Conservation (phyloP, 35 echinoderm and acorn worm genomes). For the Holothuria glaberrima region DNA sequence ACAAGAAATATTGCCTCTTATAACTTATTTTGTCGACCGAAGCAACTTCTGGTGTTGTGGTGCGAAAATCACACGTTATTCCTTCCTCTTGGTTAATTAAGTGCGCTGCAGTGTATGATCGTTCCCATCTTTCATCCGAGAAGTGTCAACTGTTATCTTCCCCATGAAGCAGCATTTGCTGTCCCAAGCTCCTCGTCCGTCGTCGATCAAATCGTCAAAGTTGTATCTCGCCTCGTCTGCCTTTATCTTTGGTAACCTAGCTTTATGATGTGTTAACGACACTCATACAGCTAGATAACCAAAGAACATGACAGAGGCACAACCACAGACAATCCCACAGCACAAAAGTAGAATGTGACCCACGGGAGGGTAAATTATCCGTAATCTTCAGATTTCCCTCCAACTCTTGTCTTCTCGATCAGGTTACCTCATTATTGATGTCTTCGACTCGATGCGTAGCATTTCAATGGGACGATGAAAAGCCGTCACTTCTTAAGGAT, state of each 20-base stretch:
- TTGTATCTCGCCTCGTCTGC: constrained; percentile 44
- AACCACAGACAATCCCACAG: background rate
- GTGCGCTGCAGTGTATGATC: background rate
- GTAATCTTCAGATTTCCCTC: background rate
- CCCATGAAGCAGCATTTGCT: background rate
- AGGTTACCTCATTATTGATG: too few species aligned
- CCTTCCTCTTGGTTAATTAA: constrained; percentile 36
- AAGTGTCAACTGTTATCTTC: constrained; percentile 30
- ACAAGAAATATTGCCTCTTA: too few species aligned
- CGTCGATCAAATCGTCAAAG: constrained; percentile 19
- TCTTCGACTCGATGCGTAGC: too few species aligned
- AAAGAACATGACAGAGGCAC: constrained; percentile 55
- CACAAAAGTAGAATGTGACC: background rate
- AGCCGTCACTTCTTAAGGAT: too few species aligned
- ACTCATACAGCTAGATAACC: constrained; percentile 63
- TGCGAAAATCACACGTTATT: constrained; percentile 41
- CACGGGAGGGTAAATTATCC: background rate
- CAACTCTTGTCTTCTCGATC: too few species aligned
- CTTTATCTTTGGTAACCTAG: constrained; percentile 63
- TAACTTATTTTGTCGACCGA: too few species aligned
- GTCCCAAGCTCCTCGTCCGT: background rate
- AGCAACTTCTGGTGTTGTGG: background rate
- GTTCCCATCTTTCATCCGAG: constrained; percentile 1
- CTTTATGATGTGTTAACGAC: constrained; percentile 60
- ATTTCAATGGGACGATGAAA: too few species aligned